Conservation (phyloP, 2,888 invertebrate genomes). For the Digitonthophagus gazella region DNA sequence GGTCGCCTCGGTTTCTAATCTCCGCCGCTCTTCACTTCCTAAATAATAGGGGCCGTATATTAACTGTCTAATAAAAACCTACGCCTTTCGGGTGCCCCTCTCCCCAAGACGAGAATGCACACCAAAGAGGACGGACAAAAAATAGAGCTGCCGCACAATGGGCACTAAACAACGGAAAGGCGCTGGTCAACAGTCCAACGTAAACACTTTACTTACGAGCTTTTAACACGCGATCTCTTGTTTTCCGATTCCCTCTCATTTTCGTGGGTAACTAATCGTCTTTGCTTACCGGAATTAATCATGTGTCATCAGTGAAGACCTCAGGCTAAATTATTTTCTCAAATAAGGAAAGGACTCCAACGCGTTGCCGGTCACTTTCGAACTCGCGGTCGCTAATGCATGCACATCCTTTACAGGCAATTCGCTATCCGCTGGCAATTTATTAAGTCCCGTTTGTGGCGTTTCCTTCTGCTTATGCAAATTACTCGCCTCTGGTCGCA, state of each 20-base stretch:
- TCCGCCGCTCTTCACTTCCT: background rate
- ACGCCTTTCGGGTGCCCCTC: background rate
- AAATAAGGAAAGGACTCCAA: background rate
- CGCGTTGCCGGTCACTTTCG: background rate
- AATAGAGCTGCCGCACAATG: background rate
- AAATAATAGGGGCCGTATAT: background rate
- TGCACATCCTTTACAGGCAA: slow-evolving; percentile 16
- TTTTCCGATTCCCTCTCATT: background rate
- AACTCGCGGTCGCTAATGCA: slow-evolving; percentile 10
- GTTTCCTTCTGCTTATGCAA: background rate
- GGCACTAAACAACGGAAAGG: background rate
- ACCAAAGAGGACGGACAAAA: background rate
- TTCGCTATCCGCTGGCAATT: slow-evolving; percentile 12
- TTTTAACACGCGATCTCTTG: background rate
- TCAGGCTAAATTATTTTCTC: background rate
- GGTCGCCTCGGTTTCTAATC: background rate
- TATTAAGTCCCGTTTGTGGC: slow-evolving; percentile 3
- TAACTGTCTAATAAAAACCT: background rate
- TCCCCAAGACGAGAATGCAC: background rate
- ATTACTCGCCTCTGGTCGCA: background rate
- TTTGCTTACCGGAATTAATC: background rate
- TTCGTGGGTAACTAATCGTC: background rate
- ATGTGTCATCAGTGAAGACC: background rate
- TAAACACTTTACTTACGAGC: background rate
- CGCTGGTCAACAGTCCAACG: background rate